Base-by-base conservation (phyloP, 37 sponge, comb jelly and placozoan genomes). In the Chondrosia reniformis region DNA sequence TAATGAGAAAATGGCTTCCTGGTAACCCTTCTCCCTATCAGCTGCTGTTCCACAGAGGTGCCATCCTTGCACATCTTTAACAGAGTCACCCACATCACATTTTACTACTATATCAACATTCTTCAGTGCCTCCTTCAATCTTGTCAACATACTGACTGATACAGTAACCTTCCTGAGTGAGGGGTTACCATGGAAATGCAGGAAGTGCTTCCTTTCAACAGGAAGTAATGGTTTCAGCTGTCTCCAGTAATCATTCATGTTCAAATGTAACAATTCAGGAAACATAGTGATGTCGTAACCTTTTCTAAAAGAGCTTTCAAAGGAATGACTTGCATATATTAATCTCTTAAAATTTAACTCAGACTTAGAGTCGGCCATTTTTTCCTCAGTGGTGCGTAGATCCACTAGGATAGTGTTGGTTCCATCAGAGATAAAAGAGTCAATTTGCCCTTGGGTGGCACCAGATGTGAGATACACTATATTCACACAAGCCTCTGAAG, bases 181-280 rank as follows among this genome's bases (percentile, higher is more conserved):
- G 78, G 45, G 17, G 46, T 24, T 31, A 41, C 96, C 96, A 12
- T 83, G 67, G 63, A 95, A 95, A 46, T 86, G 87, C 36, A 95
- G 12, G 13, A 92, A 76, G 28, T 34, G 54, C 28, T 80, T 45
- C 54, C 93, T 84, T 33, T 78, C 4, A 6, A 73, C 88, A 52
- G 95, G 92, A 0, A 91, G 58, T 9, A 74, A 56, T 24, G 64
- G 78, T 17, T 85, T 76, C 32, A 87, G 69, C 19, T 63, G 66
- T 7, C 19, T 81, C 88, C 78, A 76, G 31, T 64, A 56, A 56
- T 39, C 36, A 21, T 65, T 57, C 27, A 40, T 34, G 43, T 43
- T 21, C 25, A 64, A 25, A 21, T 7, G 41, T 34, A 71, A 63
- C 33, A 84, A 33, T 3, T 79, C 77, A 28, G 81, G 87, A 3